Conservation (phyloP, 2,113 vertebrate species). For the Colinus virginianus region DNA sequence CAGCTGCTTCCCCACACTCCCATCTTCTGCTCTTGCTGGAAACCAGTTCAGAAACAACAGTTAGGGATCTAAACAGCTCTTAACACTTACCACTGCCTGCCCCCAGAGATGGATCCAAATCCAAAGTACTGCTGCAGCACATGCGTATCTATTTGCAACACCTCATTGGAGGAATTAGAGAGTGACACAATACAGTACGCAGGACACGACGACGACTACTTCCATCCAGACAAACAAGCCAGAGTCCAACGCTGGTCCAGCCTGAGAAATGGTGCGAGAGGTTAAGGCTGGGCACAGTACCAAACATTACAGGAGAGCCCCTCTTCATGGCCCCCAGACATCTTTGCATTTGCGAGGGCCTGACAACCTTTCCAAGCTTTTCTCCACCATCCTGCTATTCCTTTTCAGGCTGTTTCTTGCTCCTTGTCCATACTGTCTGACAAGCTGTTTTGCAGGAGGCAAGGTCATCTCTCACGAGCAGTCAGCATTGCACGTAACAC, state of each 20-base stretch:
- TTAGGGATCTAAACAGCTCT: conserved; percentile 7
- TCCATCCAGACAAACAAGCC: conserved; percentile 19
- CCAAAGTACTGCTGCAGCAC: conserved; percentile 6
- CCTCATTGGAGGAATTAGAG: conserved; percentile 43
- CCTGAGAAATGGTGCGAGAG: conserved; percentile 24
- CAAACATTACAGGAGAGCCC: conserved; percentile 27
- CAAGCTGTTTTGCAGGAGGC: conserved; percentile 1
- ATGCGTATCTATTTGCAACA: conserved; percentile 43
- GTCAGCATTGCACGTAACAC: background rate
- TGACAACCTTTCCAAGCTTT: conserved; percentile 25
- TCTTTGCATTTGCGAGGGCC: background rate
- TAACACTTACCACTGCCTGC: conserved; percentile 3
- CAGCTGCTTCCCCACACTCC: background rate
- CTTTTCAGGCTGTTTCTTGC: conserved; percentile 15
- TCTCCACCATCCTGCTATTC: conserved; percentile 4
- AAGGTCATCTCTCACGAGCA: background rate
- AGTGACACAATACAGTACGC: conserved; percentile 5
- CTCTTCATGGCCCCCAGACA: conserved; percentile 1
- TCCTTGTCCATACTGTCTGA: background rate
- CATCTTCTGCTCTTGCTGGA: background rate
- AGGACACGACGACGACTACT: conserved; percentile 29
- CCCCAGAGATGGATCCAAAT: background rate
- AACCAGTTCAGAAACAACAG: background rate
- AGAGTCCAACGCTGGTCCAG: conserved; percentile 12
- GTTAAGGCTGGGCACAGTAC: conserved; percentile 47